These are phyloP conservation scores for Onthophagus sagittarius DNA, from an alignment of 2,888 invertebrate genomes.

Conservation along the genomic window DNA sequence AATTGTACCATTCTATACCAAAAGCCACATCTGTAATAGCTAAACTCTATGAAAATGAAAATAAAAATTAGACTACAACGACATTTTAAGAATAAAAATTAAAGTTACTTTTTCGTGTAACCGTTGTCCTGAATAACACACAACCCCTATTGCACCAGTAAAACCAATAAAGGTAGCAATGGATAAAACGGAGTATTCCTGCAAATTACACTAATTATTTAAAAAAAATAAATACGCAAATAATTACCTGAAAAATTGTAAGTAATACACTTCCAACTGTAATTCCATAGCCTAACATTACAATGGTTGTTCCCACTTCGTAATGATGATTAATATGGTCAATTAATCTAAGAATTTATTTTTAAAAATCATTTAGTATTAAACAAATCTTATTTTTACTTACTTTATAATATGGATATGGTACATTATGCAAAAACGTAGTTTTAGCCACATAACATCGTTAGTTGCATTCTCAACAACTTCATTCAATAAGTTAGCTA, in stretches of 20 bases:
- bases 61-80: background rate
- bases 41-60: background rate
- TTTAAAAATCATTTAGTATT: background rate
- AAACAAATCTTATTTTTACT: background rate
- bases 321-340: background rate
- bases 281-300: background rate
- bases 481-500: background rate
- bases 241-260: background rate
- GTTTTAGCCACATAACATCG: background rate
- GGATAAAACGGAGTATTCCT: background rate
- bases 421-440: background rate
- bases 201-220: background rate
- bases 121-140: background rate
- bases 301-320: background rate
- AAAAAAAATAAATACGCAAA: background rate
- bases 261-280: background rate
- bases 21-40: background rate
- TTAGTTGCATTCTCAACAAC: background rate
- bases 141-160: background rate
- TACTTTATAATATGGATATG: background rate
- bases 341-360: background rate
- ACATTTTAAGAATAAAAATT: background rate
- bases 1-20: background rate
- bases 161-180: background rate
- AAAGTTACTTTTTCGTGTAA: background rate